Conservation (phyloP, 2,888 invertebrate species). For the Ctena decussata region DNA sequence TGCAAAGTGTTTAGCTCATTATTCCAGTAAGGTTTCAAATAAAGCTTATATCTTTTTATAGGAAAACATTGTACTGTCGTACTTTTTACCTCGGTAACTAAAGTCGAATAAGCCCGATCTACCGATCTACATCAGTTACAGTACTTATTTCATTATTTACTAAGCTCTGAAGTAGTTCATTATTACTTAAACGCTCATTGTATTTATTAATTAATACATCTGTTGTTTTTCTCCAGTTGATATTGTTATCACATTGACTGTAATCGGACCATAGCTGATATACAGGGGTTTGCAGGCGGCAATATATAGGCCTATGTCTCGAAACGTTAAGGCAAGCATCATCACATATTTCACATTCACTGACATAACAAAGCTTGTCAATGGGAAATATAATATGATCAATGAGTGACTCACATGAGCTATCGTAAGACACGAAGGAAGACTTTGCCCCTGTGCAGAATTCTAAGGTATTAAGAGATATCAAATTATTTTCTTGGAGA, state of each 20-base stretch:
- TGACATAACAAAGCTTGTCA: neutral
- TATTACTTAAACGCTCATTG: neutral
- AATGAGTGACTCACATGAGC: neutral
- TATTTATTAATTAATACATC: neutral
- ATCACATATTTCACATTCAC: neutral
- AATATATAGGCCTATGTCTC: neutral
- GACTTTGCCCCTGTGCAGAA: neutral
- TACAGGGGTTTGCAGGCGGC: neutral
- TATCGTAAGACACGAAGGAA: constrained; percentile 9
- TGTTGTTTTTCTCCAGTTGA: neutral
- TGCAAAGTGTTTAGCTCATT: neutral
- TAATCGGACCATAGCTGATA: neutral
- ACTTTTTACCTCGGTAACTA: neutral
- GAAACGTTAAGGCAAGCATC: constrained; percentile 10
- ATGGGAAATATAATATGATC: neutral
- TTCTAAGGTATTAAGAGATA: neutral
- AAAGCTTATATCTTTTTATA: neutral
- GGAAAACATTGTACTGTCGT: neutral
- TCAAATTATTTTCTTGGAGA: neutral
- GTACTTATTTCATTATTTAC: neutral
- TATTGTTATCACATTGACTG: neutral
- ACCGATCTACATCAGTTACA: neutral
- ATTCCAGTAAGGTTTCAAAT: constrained; percentile 21
- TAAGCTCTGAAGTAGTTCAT: neutral
- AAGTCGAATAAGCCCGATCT: neutral